Evolutionary conservation across 2,888 invertebrate species (phyloP).

Genomic region (Nemurella pictetii): DNA sequence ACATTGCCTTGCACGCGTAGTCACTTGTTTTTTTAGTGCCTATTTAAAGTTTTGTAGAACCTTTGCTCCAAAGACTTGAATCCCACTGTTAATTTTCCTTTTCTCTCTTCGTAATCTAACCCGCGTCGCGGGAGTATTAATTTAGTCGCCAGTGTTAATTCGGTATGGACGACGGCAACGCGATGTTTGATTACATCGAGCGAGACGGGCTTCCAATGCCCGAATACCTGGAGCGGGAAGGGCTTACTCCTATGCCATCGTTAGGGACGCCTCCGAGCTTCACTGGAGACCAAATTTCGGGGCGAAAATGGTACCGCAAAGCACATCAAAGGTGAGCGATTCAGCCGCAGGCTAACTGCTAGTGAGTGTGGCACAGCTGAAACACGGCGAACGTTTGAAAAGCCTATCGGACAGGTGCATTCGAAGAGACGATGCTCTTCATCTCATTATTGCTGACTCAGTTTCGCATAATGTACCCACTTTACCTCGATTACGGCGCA

Average conservation of each 20-base stretch:
- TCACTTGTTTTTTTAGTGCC: neutral
- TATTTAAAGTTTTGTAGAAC: neutral
- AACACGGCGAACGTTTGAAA: neutral
- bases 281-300: slow-evolving; percentile 49
- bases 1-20: neutral
- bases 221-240: slow-evolving; percentile 31
- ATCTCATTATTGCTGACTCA: neutral
- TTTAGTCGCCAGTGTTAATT: neutral
- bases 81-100: neutral
- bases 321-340: slow-evolving; percentile 59
- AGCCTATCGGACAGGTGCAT: neutral
- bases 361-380: too few species aligned
- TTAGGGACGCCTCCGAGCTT: slow-evolving; percentile 31
- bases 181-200: slow-evolving; percentile 30
- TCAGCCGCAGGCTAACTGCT: too few species aligned
- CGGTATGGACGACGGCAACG: slow-evolving; percentile 29
- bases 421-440: neutral
- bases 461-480: neutral
- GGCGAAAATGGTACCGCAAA: slow-evolving; percentile 59
- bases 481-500: neutral
- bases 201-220: slow-evolving; percentile 19
- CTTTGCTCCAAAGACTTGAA: neutral
- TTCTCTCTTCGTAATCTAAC: neutral
- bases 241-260: slow-evolving; percentile 1
- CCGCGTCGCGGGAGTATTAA: too few species aligned